Percentiles rank a stretch among this genome's conserved stretches.
These are phyloP conservation scores for Leptosomus discolor DNA, from an alignment of 2,113 vertebrate genomes.

Conservation along the genomic window DNA sequence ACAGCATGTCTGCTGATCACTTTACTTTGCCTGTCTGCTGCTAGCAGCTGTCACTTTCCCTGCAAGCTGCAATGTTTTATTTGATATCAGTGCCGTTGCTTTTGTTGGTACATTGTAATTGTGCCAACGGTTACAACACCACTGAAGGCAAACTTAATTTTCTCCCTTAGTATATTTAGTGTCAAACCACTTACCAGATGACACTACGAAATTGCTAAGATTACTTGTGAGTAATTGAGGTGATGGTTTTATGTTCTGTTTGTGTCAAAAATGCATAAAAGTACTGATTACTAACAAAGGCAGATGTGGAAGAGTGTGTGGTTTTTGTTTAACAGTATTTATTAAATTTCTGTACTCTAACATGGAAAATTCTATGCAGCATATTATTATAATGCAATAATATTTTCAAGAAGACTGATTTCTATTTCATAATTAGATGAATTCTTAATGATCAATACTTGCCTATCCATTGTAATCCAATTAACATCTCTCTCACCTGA, in stretches of 20 bases:
- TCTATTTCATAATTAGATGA: not conserved
- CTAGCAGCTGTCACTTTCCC: not conserved
- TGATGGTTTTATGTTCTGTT: not conserved
- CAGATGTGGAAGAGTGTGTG: not conserved
- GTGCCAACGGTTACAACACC: not conserved
- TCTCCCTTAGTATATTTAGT: not conserved
- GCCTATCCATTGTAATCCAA: not conserved
- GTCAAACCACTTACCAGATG: not conserved
- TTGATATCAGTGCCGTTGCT: not conserved
- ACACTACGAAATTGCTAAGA: not conserved
- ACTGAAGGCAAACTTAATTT: not conserved
- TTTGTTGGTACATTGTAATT: not conserved
- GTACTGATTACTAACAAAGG: not conserved
- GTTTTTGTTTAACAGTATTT: not conserved
- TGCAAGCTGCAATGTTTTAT: not conserved
- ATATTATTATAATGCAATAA: not conserved
- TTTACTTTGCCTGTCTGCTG: not conserved
- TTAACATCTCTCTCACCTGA: not conserved
- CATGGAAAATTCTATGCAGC: not conserved
- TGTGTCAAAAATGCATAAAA: not conserved
- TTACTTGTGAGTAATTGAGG: not conserved
- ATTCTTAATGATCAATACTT: not conserved
- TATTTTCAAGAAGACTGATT: not conserved
- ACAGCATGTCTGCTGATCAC: not conserved
- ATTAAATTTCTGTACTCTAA: not conserved